These are phyloP conservation scores for Bibio marci DNA, from an alignment of 2,888 invertebrate species.

Conservation along the genomic window DNA sequence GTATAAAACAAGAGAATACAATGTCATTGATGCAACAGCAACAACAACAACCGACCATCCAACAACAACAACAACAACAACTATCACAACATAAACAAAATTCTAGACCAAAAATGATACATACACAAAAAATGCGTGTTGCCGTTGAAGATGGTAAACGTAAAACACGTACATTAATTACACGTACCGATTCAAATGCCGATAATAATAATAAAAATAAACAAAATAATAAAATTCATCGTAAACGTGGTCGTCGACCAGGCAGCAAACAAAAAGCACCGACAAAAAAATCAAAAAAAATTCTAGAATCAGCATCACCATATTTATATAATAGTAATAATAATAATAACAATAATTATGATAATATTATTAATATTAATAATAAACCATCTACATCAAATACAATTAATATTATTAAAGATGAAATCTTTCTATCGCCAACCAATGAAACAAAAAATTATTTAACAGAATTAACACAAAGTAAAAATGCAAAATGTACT, in stretches of 20 bases:
- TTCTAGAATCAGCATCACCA: too few species aligned
- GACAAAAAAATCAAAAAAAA: too few species aligned
- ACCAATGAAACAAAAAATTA: too few species aligned
- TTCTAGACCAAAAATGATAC: conserved; percentile 57
- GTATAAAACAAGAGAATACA: conserved; percentile 17
- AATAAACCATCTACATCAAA: neutral
- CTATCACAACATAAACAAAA: conserved; percentile 17
- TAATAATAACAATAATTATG: too few species aligned
- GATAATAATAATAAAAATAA: neutral
- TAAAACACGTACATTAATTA: conserved; percentile 38
- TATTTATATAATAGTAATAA: too few species aligned
- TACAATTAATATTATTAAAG: too few species aligned
- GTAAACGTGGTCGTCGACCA: neutral
- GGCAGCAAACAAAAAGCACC: too few species aligned
- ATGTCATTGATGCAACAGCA: conserved; percentile 14
- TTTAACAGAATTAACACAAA: conserved; percentile 16
- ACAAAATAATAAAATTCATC: neutral
- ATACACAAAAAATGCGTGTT: conserved; percentile 47
- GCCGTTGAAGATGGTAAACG: conserved; percentile 37
- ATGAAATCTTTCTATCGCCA: too few species aligned
- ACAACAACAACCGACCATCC: conserved; percentile 15
- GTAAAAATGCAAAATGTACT: conserved; percentile 23
- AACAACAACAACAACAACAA: conserved; percentile 14
- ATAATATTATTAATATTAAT: neutral
- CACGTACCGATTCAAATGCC: conserved; percentile 18